A percentile compares a stretch with the other conserved stretches of the same genome.
phyloP scores from a whole-genome alignment of 2,113 vertebrate genomes.

The Rhabdomys dilectus region DNA sequence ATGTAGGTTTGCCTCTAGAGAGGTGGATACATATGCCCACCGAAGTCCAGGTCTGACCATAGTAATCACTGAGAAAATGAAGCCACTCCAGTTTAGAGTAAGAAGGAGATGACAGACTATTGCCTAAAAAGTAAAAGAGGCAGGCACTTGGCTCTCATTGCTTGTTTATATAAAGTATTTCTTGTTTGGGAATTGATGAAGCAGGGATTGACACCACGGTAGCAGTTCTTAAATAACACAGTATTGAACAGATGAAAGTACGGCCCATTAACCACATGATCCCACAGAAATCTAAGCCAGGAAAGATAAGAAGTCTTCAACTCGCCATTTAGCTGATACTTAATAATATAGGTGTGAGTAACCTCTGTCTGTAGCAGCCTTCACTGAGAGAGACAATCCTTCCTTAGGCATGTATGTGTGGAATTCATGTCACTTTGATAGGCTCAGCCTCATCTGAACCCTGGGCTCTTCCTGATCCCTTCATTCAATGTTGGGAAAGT shows the following conservation, averaged over 20 bases:
- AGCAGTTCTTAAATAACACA: background rate
- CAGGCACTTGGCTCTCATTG: background rate
- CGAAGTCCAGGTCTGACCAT: background rate
- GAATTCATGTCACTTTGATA: background rate
- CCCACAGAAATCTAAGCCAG: background rate
- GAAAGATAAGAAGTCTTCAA: background rate
- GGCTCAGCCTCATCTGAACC: background rate
- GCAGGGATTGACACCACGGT: background rate
- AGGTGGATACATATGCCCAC: background rate
- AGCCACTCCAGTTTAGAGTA: background rate
- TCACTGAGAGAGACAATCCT: background rate
- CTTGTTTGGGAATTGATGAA: background rate
- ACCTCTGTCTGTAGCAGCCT: background rate
- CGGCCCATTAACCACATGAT: background rate
- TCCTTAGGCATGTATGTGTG: background rate
- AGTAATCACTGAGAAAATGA: background rate
- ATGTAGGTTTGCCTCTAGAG: constrained; percentile 52
- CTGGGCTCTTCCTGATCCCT: rapidly evolving
- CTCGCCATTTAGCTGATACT: background rate
- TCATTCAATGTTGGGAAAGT: background rate
- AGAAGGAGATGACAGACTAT: background rate
- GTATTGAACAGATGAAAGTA: background rate
- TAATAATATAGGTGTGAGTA: background rate
- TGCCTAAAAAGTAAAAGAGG: background rate
- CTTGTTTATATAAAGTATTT: background rate